phyloP scores from a whole-genome alignment of 2,113 vertebrate genomes.

The Heteronetta atricapilla region DNA sequence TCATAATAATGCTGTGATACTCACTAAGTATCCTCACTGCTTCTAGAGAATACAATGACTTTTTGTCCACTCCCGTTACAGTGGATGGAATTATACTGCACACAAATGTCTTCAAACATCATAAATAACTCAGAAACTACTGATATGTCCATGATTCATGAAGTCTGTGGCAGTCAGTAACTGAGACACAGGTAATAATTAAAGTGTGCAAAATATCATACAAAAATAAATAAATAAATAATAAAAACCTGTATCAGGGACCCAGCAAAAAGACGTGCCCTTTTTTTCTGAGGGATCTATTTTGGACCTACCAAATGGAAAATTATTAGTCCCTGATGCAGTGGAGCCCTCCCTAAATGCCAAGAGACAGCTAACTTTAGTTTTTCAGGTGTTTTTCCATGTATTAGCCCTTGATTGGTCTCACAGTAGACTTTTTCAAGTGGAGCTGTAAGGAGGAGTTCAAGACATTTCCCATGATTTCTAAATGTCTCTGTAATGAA shows the following conservation, averaged over 20 bases:
- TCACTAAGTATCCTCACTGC: not conserved
- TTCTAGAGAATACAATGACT: fast-evolving
- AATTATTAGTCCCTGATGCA: not conserved
- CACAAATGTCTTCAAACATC: not conserved
- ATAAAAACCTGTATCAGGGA: not conserved
- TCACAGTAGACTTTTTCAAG: not conserved
- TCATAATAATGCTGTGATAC: no score
- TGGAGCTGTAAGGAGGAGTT: not conserved
- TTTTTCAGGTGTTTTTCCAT: not conserved
- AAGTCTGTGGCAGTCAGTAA: not conserved
- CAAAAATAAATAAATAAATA: no score
- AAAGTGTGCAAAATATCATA: not conserved
- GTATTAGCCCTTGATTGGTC: constrained; percentile 4
- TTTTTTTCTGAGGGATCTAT: not conserved
- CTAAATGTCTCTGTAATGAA: constrained; percentile 29
- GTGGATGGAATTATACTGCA: not conserved
- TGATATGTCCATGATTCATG: not conserved
- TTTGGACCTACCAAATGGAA: not conserved
- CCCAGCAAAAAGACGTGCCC: not conserved
- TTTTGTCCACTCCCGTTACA: not conserved
- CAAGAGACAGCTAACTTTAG: not conserved
- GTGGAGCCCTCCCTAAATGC: not conserved
- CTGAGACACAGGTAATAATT: not conserved
- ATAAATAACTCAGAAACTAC: not conserved
- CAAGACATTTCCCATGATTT: constrained; percentile 30